Conservation (phyloP, 2,113 vertebrate genomes). For the Bos taurus region DNA sequence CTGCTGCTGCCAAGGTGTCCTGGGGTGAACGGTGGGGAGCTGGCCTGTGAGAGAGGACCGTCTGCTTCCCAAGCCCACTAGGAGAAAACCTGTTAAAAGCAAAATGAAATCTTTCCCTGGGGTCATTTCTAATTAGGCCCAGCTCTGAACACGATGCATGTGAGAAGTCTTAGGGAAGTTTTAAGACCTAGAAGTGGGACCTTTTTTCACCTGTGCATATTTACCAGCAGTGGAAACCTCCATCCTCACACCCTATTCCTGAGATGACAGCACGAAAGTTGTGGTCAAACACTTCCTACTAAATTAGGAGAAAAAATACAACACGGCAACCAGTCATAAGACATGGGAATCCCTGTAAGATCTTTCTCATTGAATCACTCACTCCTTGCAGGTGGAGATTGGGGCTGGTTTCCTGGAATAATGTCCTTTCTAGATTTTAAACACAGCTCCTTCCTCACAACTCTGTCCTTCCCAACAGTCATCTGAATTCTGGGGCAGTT, state of each 20-base stretch:
- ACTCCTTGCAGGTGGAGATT: background rate
- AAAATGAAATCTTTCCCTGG: background rate
- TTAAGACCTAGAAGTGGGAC: background rate
- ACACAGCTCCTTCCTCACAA: accelerated
- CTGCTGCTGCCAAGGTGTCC: background rate
- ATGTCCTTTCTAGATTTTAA: background rate
- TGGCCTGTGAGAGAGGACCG: background rate
- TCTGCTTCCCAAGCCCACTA: background rate
- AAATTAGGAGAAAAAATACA: background rate
- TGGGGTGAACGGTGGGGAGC: accelerated
- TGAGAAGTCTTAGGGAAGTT: background rate
- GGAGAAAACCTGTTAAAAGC: background rate
- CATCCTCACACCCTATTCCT: background rate
- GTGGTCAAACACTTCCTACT: background rate
- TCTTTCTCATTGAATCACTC: background rate
- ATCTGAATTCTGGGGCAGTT: background rate
- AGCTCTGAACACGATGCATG: background rate
- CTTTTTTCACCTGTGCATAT: background rate
- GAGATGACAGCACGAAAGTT: background rate
- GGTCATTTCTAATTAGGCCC: background rate
- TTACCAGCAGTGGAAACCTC: background rate
- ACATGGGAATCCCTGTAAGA: background rate
- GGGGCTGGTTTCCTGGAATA: background rate
- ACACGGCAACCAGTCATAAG: background rate
- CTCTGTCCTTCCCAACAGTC: background rate